Conservation (phyloP, 2,888 invertebrate species). For the Pachydiplax longipennis region DNA sequence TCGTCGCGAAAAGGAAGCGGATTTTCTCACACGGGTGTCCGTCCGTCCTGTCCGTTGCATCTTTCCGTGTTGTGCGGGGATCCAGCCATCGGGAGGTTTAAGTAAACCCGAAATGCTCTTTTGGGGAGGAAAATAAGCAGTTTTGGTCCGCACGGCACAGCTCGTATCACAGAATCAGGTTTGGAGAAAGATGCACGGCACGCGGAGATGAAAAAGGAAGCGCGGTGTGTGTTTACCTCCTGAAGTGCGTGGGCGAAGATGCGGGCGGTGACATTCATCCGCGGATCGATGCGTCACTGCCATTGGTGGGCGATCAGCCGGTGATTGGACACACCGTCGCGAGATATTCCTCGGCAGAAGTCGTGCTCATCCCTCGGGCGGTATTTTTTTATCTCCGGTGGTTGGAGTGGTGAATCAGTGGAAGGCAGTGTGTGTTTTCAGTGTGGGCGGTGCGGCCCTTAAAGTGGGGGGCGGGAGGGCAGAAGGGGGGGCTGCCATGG, state of each 20-base stretch:
- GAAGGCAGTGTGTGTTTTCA: conserved; percentile 47
- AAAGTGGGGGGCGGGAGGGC: conserved; percentile 44
- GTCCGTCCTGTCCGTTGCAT: too few relatives aligned
- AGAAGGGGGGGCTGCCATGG: conserved; percentile 45
- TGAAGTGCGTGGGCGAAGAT: not conserved
- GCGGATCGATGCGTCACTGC: too few relatives aligned
- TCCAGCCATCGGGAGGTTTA: not conserved
- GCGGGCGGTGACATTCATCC: not conserved
- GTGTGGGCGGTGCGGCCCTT: conserved; percentile 46
- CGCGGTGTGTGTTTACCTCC: not conserved
- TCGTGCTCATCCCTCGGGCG: too few relatives aligned
- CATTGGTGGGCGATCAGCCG: too few relatives aligned
- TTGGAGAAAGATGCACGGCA: not conserved
- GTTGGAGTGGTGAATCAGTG: not conserved
- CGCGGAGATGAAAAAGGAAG: too few relatives aligned
- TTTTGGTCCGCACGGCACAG: not conserved
- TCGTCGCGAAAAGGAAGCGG: not conserved
- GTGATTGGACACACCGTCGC: too few relatives aligned
- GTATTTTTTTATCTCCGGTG: not conserved
- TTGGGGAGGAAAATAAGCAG: not conserved
- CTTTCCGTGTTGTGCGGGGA: too few relatives aligned
- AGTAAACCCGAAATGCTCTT: not conserved
- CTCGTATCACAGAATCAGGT: too few relatives aligned
- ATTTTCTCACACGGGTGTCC: too few relatives aligned
- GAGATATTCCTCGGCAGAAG: not conserved